Evolutionary conservation across 2,113 vertebrate genomes (phyloP).

Genomic region (Erythrolamprus reginae): DNA sequence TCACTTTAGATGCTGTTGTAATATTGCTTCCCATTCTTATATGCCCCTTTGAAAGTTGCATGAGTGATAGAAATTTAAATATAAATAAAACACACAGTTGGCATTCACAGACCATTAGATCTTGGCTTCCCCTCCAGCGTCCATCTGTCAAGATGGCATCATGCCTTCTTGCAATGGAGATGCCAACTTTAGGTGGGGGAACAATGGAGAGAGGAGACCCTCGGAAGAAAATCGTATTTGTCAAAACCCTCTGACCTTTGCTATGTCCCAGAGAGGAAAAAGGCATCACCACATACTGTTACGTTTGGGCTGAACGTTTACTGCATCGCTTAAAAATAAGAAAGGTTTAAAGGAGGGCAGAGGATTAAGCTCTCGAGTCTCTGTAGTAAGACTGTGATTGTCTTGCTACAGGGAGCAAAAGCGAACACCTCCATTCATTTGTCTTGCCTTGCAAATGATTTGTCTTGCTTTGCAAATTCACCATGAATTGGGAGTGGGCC

Average conservation of each 20-base stretch:
- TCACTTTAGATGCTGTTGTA: background rate
- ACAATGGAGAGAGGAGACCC: background rate
- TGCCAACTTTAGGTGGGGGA: background rate
- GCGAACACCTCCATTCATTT: background rate
- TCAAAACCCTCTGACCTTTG: background rate
- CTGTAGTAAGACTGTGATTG: background rate
- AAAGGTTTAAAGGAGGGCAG: background rate
- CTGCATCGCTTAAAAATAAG: background rate
- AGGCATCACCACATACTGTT: background rate
- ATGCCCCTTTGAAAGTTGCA: background rate
- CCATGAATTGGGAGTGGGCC: background rate
- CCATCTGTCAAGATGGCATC: constrained; percentile 8
- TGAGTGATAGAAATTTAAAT: background rate
- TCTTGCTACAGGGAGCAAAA: background rate
- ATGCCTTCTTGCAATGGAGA: background rate
- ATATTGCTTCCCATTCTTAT: background rate
- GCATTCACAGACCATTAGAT: background rate
- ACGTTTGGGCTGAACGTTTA: background rate
- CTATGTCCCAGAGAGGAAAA: no score
- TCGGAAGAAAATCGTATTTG: background rate
- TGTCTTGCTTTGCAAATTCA: no score
- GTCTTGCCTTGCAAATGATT: background rate
- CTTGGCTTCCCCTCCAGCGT: background rate
- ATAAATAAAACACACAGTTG: background rate
- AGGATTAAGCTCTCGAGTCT: background rate